phyloP scores from a whole-genome alignment of 2,113 vertebrate genomes.

The Leptodactylus fuscus region DNA sequence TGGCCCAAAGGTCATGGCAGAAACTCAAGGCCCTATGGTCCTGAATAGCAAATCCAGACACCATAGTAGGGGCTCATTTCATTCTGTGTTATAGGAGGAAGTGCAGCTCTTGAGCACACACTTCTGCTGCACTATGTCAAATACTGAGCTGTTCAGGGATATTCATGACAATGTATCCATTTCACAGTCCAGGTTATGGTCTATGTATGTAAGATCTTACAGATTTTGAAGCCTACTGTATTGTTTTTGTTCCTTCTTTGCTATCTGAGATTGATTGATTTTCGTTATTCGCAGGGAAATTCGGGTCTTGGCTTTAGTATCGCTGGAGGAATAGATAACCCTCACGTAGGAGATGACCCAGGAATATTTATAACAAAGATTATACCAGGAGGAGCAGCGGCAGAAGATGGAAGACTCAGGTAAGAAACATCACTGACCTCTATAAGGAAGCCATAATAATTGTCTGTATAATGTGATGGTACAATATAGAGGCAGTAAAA shows the following conservation, averaged over 20 bases:
- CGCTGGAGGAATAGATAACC: constrained; percentile 94
- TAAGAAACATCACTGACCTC: constrained; percentile 63
- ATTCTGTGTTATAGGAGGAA: neutral
- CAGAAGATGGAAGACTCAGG: constrained; percentile 95
- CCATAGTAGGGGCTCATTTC: neutral
- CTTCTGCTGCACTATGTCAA: neutral
- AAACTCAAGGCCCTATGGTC: too few relatives aligned
- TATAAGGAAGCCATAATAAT: neutral
- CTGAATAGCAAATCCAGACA: too few relatives aligned
- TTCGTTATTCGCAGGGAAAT: constrained; percentile 83
- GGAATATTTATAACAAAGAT: constrained; percentile 99
- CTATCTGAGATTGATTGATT: neutral
- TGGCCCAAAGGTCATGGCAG: too few relatives aligned
- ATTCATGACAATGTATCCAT: too few relatives aligned
- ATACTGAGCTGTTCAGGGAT: too few relatives aligned
- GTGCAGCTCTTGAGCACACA: neutral
- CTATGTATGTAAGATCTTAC: too few relatives aligned
- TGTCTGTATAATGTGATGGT: too few relatives aligned
- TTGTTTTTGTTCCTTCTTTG: neutral
- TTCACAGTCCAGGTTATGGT: too few relatives aligned
- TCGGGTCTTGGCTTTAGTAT: constrained; percentile 92
- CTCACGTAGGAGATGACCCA: constrained; percentile 95
- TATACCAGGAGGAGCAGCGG: constrained; percentile 95
- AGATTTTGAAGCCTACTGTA: too few relatives aligned
- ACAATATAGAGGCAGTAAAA: too few relatives aligned